Base-by-base conservation (phyloP, 2,888 invertebrate species). In the Rhopalosiphum nymphaeae region DNA sequence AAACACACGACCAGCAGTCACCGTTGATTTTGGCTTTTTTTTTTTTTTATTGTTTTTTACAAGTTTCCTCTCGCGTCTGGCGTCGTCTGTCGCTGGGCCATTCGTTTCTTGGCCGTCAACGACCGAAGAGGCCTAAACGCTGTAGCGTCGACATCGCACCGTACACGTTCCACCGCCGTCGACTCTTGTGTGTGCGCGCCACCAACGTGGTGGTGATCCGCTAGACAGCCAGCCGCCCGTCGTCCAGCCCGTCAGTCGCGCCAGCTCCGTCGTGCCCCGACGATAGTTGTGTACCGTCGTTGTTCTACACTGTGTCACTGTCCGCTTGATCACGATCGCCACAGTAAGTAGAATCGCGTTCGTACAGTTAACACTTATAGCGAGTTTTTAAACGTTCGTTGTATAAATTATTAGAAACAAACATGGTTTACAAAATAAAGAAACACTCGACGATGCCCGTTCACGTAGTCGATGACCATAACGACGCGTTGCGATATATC, bases 381-480 rank as follows among this genome's bases (percentile, higher is more conserved):
- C 53, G 53, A 26, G n/a, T 44, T 88, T 88, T 56, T 53, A 84
- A 78, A 49, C 46, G 29, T 78, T 13, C 42, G 26, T 94, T 91
- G 86, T 94, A 42, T 91, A 94, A 94, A 94, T 86, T 91, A 67
- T 85, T 94, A 94, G 94, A 94, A 90, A 46, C 84, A 94, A 92
- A 49, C 85, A 92, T 94, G 91, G 92, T 94, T 57, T 92, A 92
- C 92, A 94, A 92, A 94, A 94, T 94, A 46, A 95, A 95, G 85
- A 96, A 96, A 95, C 97, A 96, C 95, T 97, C 97, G 96, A 97
- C 97, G 95, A 97, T 98, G 93, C 98, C 98, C 36, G 96, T 98
- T 95, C 97, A 97, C 95, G 96, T 98, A 46, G 98, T 97, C 3
- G 98, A 98, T 95, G 97, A 97, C 95, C 98, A 98, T 96, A 97